Conservation (phyloP, 1,140 invertebrate species). For the Tyrophagus putrescentiae region DNA sequence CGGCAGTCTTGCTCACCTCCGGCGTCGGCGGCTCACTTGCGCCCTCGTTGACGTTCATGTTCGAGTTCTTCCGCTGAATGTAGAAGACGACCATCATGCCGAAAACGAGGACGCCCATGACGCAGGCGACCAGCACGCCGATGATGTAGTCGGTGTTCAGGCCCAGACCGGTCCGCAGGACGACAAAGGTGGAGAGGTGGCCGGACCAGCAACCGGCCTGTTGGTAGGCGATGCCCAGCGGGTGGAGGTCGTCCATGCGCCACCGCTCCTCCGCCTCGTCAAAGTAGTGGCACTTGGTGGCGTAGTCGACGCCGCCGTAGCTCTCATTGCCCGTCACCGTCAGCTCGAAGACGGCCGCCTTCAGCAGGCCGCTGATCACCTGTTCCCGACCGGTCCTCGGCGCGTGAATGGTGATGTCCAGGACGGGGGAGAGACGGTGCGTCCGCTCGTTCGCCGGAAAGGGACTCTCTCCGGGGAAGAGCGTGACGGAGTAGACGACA, state of each 20-base stretch:
- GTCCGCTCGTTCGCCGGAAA: conserved; percentile 2
- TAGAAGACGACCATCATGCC: conserved; percentile 25
- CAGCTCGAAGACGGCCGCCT: conserved; percentile 21
- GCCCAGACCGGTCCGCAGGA: conserved; percentile 20
- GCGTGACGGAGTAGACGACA: conserved; percentile 23
- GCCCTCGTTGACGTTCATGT: no score
- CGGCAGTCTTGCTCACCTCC: no score
- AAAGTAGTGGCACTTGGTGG: conserved; percentile 24
- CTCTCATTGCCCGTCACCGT: conserved; percentile 22
- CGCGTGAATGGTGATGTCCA: conserved; percentile 23
- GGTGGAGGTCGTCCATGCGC: conserved; percentile 22
- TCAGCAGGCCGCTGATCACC: conserved; percentile 14
- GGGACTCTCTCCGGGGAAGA: conserved; percentile 23
- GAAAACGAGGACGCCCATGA: conserved; percentile 25
- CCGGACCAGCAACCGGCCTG: conserved; percentile 25
- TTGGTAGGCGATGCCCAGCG: conserved; percentile 19
- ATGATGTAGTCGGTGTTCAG: conserved; percentile 22
- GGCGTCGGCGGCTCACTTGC: no score
- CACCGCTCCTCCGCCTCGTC: conserved; percentile 21
- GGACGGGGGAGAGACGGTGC: conserved; percentile 21
- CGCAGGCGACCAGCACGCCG: conserved; percentile 24
- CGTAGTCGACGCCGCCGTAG: conserved; percentile 5
- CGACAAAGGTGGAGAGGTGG: conserved; percentile 24
- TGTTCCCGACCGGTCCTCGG: conserved; percentile 24
- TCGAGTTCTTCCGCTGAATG: conserved; percentile 25